Base-by-base conservation (phyloP, 2,113 vertebrate genomes). In the Microtus montanus region DNA sequence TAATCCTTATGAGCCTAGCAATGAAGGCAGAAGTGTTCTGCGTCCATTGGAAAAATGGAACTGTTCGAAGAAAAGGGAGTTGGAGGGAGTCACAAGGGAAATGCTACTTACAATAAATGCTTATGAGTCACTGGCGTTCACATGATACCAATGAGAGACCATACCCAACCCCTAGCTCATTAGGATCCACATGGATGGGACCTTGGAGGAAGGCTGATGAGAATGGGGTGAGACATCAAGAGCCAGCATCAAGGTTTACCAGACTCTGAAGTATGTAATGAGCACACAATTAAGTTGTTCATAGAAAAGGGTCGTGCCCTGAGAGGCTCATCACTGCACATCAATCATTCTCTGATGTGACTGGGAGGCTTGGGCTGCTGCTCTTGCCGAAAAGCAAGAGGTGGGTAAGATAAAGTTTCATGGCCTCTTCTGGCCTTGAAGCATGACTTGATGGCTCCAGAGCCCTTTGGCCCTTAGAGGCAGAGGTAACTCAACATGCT, bases 251-350 rank as follows among this genome's bases (percentile, higher is more conserved):
- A 26, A n/a, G 12, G 14, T 61, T 92, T 44, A 58, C 54, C 38
- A 24, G 44, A 80, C 82, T 44, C 88, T 85, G 28, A 88, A 90
- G 77, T 87, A n/a, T 80, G 44, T 87, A 63, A 87, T 28, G 7
- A 83, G 7, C 54, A 35, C 54, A 87, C 41, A 93, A 78, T 90
- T 94, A 90, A 95, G 64, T 75, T 70, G 54, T 41, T 94, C 71
- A 15, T 66, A 74, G 71, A 83, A 94, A 61, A 91, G 89, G 44
- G 9, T 86, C 73, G 30, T 92, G 4, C 12, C 35, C 52, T 13
- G 41, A 38, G 12, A 89, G 41, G 26, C 58, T 91, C 26, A 10
- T 88, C 92, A 47, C 35, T 19, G 11, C 77, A 41, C 73, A 64
- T 75, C 49, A 8, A 64, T 75, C 49, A 8, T 66, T 35, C 85